These are phyloP conservation scores for Bubo scandiacus DNA, from an alignment of 2,113 vertebrate species.

Conservation along the genomic window DNA sequence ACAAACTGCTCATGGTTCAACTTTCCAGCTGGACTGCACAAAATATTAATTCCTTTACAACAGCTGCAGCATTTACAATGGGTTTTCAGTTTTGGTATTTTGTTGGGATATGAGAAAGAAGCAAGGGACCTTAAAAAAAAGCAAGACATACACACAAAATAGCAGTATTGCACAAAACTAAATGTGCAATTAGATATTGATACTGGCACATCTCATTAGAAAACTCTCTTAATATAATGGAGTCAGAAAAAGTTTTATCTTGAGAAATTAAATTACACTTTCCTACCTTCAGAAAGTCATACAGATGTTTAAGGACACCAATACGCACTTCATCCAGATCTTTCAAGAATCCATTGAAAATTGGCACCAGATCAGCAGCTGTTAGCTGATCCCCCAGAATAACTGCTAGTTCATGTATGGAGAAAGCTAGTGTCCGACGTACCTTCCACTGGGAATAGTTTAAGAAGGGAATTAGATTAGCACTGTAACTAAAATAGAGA, in stretches of 20 bases:
- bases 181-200: not conserved
- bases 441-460: slow-evolving; percentile 75
- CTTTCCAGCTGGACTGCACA: not conserved
- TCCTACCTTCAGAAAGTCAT: slow-evolving; percentile 80
- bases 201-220: not conserved
- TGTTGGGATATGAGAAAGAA: not conserved
- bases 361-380: slow-evolving; percentile 75
- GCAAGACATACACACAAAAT: not conserved
- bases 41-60: not conserved
- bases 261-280: not conserved
- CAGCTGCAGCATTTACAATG: not conserved
- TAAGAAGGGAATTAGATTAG: not conserved
- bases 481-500: not conserved
- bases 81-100: not conserved
- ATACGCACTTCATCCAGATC: slow-evolving; percentile 80
- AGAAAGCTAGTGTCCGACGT: slow-evolving; percentile 70
- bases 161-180: not conserved
- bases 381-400: slow-evolving; percentile 77
- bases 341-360: slow-evolving; percentile 81
- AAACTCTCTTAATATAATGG: not conserved
- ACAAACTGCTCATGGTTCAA: not conserved
- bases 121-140: not conserved
- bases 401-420: slow-evolving; percentile 76
- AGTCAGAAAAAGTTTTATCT: not conserved
- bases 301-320: slow-evolving; percentile 79